Percentiles rank a stretch among this genome's conserved stretches.
These are phyloP conservation scores for Oxycera nigricornis DNA, from an alignment of 2,888 invertebrate genomes.

Conservation along the genomic window DNA sequence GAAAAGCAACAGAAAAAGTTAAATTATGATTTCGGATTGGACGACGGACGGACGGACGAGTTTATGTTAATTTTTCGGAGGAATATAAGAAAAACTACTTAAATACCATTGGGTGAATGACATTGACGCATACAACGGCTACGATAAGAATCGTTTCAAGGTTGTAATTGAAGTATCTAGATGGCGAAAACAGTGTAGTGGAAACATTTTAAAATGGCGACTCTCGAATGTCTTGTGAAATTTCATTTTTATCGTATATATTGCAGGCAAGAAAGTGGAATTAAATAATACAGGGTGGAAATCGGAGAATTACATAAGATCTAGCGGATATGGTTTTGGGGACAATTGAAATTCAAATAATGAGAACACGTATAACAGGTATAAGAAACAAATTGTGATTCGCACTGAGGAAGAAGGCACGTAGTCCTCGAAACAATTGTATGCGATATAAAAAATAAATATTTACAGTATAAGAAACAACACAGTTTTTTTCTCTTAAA, in stretches of 20 bases:
- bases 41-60: not conserved
- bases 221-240: not conserved
- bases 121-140: constrained; percentile 15
- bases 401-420: too few species aligned
- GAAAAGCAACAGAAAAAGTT: too few species aligned
- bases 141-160: constrained; percentile 24
- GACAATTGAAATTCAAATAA: too few species aligned
- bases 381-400: too few species aligned
- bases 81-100: constrained; percentile 14
- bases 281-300: not conserved
- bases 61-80: constrained; percentile 6
- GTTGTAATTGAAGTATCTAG: constrained; percentile 26
- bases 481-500: too few species aligned
- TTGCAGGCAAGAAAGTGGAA: not conserved
- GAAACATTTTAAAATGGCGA: not conserved
- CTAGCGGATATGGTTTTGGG: too few species aligned
- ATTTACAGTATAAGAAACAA: too few species aligned
- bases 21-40: not conserved
- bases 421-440: too few species aligned
- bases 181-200: not conserved
- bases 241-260: not conserved
- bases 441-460: too few species aligned
- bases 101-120: constrained; percentile 29
- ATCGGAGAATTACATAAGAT: too few species aligned
- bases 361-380: too few species aligned